phyloP scores from a whole-genome alignment of 2,113 vertebrate species.

The Saccopteryx leptura region DNA sequence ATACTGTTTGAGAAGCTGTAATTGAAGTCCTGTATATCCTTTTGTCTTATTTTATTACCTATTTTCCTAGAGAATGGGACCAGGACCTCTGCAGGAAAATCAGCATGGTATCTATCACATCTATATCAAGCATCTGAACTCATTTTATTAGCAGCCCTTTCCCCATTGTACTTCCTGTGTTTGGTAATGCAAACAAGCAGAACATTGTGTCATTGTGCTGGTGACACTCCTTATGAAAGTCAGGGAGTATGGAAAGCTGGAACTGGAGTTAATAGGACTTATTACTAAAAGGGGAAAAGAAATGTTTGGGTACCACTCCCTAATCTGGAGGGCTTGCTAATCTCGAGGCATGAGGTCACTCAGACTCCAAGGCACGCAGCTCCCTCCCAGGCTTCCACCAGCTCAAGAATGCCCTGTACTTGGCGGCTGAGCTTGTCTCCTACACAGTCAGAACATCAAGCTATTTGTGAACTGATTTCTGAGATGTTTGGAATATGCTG shows the following conservation, averaged over 20 bases:
- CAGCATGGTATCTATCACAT: background rate
- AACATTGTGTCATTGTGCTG: constrained; percentile 69
- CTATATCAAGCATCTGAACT: constrained; percentile 71
- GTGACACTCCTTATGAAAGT: constrained; percentile 67
- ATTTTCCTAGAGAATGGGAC: background rate
- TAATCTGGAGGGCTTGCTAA: background rate
- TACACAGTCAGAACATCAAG: rapidly evolving
- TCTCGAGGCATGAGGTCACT: background rate
- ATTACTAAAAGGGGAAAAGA: constrained; percentile 41
- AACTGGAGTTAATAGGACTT: constrained; percentile 36
- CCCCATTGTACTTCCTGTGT: constrained; percentile 67
- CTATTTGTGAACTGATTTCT: background rate
- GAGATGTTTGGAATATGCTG: background rate
- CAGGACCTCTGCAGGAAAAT: background rate
- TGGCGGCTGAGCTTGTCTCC: background rate
- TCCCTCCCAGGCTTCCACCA: background rate
- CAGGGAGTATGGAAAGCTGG: constrained; percentile 53
- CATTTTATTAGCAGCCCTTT: constrained; percentile 42
- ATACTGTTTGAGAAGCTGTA: background rate
- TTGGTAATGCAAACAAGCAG: constrained; percentile 67
- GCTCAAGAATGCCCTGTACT: background rate
- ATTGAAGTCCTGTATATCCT: rapidly evolving
- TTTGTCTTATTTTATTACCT: background rate
- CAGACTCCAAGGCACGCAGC: background rate
- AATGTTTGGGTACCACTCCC: background rate